phyloP scores from a whole-genome alignment of 2,113 vertebrate species.

The Pionites leucogaster region DNA sequence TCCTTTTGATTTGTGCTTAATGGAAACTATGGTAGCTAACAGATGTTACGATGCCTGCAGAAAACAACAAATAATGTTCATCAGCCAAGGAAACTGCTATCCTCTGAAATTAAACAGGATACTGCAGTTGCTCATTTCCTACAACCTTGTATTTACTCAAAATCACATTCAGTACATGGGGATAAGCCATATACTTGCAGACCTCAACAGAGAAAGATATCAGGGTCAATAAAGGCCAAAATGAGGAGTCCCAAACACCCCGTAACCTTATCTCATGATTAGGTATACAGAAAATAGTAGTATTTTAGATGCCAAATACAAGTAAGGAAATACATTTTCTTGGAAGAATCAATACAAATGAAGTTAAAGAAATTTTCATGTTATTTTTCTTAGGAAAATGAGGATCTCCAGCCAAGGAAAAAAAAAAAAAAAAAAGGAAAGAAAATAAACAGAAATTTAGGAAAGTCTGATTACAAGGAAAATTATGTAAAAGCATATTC shows the following conservation, averaged over 20 bases:
- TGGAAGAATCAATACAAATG: background rate
- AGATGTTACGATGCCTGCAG: background rate
- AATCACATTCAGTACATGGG: background rate
- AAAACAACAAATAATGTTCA: constrained; percentile 2
- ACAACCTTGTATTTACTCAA: background rate
- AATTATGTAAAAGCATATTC: background rate
- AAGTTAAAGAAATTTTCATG: background rate
- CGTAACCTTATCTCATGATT: background rate
- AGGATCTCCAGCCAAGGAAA: background rate
- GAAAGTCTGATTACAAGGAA: background rate
- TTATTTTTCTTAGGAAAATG: background rate
- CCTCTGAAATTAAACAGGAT: background rate
- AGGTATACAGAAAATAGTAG: background rate
- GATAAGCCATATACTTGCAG: background rate
- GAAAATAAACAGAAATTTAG: background rate
- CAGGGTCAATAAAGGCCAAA: background rate
- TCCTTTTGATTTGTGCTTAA: background rate
- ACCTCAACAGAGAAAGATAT: background rate
- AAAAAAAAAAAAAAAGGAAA: no score
- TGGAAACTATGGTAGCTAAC: background rate
- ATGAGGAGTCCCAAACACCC: background rate
- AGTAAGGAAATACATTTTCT: background rate
- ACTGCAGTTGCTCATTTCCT: background rate
- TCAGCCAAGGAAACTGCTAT: background rate
- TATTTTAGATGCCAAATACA: background rate